Conservation (phyloP, 1,140 invertebrate species). For the Aphaenogaster floridana region DNA sequence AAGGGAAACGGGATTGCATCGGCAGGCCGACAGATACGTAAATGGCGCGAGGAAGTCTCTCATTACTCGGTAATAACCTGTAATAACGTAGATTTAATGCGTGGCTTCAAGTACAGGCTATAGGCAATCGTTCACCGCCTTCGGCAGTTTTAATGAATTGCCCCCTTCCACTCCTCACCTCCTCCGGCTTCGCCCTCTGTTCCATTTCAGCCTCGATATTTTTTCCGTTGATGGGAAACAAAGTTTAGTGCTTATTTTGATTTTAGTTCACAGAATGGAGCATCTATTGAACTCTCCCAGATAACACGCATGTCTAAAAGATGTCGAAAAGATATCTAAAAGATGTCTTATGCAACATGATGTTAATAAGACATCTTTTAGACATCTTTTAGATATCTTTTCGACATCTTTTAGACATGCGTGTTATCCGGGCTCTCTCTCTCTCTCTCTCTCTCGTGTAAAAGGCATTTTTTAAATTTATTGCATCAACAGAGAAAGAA, state of each 20-base stretch:
- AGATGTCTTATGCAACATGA: too few species aligned
- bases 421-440: neutral
- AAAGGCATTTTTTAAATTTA: too few species aligned
- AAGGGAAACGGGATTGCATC: slow-evolving; percentile 24
- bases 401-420: too few species aligned
- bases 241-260: neutral
- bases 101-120: slow-evolving; percentile 78
- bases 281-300: too few species aligned
- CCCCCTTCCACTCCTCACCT: slow-evolving; percentile 62
- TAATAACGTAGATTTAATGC: slow-evolving; percentile 82
- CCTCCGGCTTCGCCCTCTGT: neutral
- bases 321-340: too few species aligned
- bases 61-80: slow-evolving; percentile 81
- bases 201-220: neutral
- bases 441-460: neutral
- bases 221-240: neutral
- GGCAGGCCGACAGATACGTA: slow-evolving; percentile 71
- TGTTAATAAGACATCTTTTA: too few species aligned
- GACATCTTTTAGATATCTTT: too few species aligned
- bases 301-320: too few species aligned
- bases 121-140: slow-evolving; percentile 81
- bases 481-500: too few species aligned
- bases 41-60: slow-evolving; percentile 79
- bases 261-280: neutral
- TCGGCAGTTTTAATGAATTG: slow-evolving; percentile 81